Base-by-base conservation (phyloP, 2,888 invertebrate species). In the Penaeus monodon region DNA sequence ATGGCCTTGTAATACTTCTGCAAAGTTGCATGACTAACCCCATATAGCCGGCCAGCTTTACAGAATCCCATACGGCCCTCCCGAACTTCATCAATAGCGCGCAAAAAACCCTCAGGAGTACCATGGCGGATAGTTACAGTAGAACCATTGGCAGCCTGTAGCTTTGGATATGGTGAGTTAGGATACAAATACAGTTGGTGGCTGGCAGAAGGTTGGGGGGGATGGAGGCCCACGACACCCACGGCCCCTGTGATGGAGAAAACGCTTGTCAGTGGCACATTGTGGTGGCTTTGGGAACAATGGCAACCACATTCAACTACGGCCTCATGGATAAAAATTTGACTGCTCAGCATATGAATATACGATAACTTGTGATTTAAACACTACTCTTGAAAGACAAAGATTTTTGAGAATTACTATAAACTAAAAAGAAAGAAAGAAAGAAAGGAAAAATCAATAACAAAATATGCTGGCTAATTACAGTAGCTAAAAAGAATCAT, bases 1-100 rank as follows among this genome's bases (percentile, higher is more conserved):
- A 87, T 87, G 17, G 87, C 87, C 29, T 87, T 87, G 78, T 87
- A 87, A 33, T 83, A 87, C 73, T 87, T 87, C 57, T 83, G 87
- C n/a, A 87, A 78, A 38, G 87, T 83, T 29, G 87, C 87, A 64
- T 87, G 87, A 66, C 83, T 87, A 24, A 87, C 87, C 63, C 87
- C 87, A 80, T 79, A 87, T n/a, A 87, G 78, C 22, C 83, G 78
- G 27, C 87, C 87, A 64, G 87, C 87, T 73, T 87, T 87, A 80
- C 87, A 87, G 65, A 87, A 87, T 10, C 87, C 87, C 87, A 87
- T 87, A 64, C 83, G 77, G 20, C 87, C 87, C 70, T 87, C 78
- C 78, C 87, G 77, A 38, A 87, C 83, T 33, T 83, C 87, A 27
- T 87, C 87, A 38, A 87, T 83, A 63, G 87, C 87, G 38, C 83